These are phyloP conservation scores for Caenorhabditis sinica DNA, from an alignment of 2,888 invertebrate species.

Conservation along the genomic window DNA sequence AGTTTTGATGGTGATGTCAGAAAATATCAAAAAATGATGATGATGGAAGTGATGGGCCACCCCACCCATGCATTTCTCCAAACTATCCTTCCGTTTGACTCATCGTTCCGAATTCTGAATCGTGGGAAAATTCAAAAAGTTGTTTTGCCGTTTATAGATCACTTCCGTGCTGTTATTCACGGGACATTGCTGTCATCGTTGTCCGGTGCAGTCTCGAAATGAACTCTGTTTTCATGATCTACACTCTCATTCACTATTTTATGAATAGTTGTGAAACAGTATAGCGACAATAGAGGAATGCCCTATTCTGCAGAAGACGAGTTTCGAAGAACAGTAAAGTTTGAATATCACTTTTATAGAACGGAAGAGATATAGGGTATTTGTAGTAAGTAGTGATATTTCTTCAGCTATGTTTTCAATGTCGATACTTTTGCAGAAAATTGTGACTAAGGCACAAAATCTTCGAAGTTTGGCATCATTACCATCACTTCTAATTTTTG, in stretches of 20 bases:
- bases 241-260: not conserved
- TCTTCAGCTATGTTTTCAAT: too few relatives aligned
- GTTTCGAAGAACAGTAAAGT: not conserved
- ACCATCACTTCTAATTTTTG: not conserved
- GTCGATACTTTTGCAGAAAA: too few relatives aligned
- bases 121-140: conserved; percentile 20
- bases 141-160: conserved; percentile 6
- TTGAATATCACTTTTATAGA: not conserved
- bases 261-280: conserved; percentile 24
- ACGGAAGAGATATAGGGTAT: too few relatives aligned
- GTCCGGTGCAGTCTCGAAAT: conserved; percentile 20
- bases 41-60: conserved; percentile 8
- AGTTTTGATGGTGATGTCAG: conserved; percentile 62
- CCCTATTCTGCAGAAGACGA: not conserved
- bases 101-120: conserved; percentile 16
- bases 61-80: conserved; percentile 31
- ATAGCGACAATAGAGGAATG: not conserved
- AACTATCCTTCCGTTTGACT: conserved; percentile 39
- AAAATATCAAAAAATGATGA: conserved; percentile 37
- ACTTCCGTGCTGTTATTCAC: conserved; percentile 20
- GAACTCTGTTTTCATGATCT: conserved; percentile 49
- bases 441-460: not conserved
- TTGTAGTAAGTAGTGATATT: too few relatives aligned
- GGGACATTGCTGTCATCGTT: conserved; percentile 7
- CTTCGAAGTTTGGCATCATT: not conserved